Evolutionary conservation across 2,113 vertebrate species (phyloP).

Genomic region (Hiodon alosoides): DNA sequence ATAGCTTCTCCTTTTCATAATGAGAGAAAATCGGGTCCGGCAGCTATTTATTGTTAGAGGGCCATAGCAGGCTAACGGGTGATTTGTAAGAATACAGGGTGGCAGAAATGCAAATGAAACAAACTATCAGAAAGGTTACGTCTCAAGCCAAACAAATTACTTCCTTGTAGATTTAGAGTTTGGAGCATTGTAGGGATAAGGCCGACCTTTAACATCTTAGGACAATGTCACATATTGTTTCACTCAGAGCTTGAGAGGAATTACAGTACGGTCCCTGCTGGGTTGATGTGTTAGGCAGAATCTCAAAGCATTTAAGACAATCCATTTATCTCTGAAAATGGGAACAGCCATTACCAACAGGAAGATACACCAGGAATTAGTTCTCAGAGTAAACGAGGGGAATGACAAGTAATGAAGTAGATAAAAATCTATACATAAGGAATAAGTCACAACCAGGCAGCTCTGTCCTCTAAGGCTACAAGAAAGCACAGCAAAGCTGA

Average conservation of each 20-base stretch:
- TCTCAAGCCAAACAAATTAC: slow-evolving; percentile 9
- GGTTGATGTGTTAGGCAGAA: slow-evolving; percentile 47
- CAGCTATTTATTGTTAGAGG: no score
- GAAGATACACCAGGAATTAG: slow-evolving; percentile 38
- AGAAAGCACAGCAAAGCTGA: slow-evolving; percentile 1
- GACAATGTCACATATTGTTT: slow-evolving; percentile 24
- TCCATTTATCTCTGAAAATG: slow-evolving; percentile 55
- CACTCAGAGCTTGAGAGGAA: slow-evolving; percentile 31
- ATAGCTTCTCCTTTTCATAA: slow-evolving; percentile 28
- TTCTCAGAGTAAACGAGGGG: slow-evolving; percentile 41
- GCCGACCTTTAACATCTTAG: slow-evolving; percentile 31
- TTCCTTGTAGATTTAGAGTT: slow-evolving; percentile 16
- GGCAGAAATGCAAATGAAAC: slow-evolving; percentile 25
- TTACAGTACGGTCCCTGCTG: slow-evolving; percentile 36
- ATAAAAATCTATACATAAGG: slow-evolving; percentile 24
- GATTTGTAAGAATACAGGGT: slow-evolving; percentile 27
- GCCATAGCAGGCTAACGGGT: slow-evolving; percentile 2
- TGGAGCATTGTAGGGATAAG: slow-evolving; percentile 26
- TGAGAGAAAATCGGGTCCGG: slow-evolving; percentile 30
- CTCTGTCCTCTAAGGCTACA: slow-evolving; percentile 14
- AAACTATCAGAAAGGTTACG: slow-evolving; percentile 25
- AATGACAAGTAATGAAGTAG: slow-evolving; percentile 48
- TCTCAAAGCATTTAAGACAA: slow-evolving; percentile 46
- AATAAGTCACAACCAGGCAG: neutral
- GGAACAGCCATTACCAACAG: slow-evolving; percentile 56